Evolutionary conservation across 2,113 vertebrate genomes (phyloP), one percentile per base, ranked within the genome.

Genomic region (Crotophaga sulcirostris): DNA sequence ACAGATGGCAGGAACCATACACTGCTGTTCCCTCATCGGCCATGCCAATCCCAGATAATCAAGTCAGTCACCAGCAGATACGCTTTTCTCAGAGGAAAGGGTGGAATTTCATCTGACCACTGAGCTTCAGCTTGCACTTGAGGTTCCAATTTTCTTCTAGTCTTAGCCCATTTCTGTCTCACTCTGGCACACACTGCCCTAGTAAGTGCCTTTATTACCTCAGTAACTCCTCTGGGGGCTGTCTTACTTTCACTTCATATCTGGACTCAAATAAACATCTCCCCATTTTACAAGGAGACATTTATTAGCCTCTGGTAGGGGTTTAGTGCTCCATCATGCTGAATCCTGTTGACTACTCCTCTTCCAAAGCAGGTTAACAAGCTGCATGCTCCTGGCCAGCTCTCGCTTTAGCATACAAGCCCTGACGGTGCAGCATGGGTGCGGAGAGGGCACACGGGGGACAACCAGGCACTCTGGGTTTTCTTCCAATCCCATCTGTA

Each of bases 171-270:
- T 92, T 97, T 96, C 96, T 93, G 36, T 54, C 76, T 91, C 9
- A 5, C 90, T 93, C 88, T 82, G 90, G 90, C 96, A 95, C 96
- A 95, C 49, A 75, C 85, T 94, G 95, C 90, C 93, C 94, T 97
- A 97, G 44, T 97, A 97, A 94, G 86, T 69, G 87, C 93, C 82
- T 95, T 96, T 97, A 96, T 94, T 96, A 93, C 86, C 88, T 96
- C 76, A 82, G 66, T 67, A 92, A 94, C 93, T 92, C 95, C 93
- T 89, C 69, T 58, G 86, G 90, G 96, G 91, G 58, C 95, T 92
- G 95, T 76, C 95, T 96, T 84, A 97, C 93, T 97, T 97, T 95
- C 92, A 89, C 92, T 93, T 95, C 89, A 34, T 96, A 93, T 92
- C 92, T 96, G 86, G 84, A 96, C 77, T 95, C 90, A 58, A 76